Percentiles rank a stretch among this genome's conserved stretches.
Evolutionary conservation across 2,888 invertebrate species (phyloP).

Genomic region (Sarcophaga rosellei): DNA sequence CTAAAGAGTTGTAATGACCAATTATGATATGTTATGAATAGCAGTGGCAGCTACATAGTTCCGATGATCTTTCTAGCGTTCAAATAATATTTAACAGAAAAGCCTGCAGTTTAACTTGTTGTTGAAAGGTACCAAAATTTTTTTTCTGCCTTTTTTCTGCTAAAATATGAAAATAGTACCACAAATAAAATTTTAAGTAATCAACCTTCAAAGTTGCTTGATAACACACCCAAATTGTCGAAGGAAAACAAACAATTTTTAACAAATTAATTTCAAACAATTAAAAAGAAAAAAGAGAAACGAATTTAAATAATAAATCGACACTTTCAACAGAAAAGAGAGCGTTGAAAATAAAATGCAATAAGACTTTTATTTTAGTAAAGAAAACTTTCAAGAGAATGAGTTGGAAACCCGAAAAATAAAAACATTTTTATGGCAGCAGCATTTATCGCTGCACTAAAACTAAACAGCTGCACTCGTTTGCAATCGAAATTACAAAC

Average conservation of each 20-base stretch:
- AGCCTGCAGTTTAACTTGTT: no score
- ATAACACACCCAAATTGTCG: constrained; percentile 24
- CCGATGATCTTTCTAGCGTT: no score
- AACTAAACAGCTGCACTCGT: constrained; percentile 37
- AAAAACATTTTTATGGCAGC: constrained; percentile 38
- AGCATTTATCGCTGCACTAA: background rate
- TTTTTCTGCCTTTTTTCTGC: no score
- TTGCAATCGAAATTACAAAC: background rate
- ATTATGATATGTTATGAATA: no score
- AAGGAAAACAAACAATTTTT: constrained; percentile 40
- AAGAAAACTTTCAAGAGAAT: constrained; percentile 42
- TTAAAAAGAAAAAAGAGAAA: no score
- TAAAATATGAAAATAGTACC: no score
- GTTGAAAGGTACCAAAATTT: no score
- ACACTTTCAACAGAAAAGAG: constrained; percentile 46
- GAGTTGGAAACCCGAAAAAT: constrained; percentile 9
- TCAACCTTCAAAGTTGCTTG: background rate
- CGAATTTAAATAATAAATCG: constrained; percentile 48
- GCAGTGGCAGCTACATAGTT: no score
- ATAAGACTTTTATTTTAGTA: background rate
- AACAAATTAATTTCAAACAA: constrained; percentile 61
- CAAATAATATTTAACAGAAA: no score
- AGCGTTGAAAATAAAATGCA: background rate
- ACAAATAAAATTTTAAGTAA: no score
- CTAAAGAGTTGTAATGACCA: no score